These are phyloP conservation scores for Diadegma fenestrale DNA, from an alignment of 2,888 invertebrate species.

Conservation along the genomic window DNA sequence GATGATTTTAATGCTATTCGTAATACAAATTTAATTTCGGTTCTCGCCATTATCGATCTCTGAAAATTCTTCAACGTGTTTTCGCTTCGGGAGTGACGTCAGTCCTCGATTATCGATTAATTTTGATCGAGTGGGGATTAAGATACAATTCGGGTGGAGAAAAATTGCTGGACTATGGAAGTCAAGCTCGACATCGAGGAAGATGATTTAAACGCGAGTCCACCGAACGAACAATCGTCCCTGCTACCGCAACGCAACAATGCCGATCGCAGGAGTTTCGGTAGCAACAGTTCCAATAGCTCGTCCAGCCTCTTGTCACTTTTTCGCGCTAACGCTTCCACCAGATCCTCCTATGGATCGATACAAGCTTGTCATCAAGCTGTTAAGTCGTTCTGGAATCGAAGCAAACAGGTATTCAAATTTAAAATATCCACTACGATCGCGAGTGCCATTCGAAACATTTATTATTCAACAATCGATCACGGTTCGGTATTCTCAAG, in stretches of 20 bases:
- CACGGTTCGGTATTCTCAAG: neutral
- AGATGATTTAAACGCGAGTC: constrained; percentile 73
- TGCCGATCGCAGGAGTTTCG: constrained; percentile 70
- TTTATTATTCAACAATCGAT: neutral
- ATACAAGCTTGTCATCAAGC: constrained; percentile 78
- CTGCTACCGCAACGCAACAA: constrained; percentile 36
- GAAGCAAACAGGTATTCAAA: constrained; percentile 79
- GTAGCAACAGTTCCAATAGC: constrained; percentile 57
- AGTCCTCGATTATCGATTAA: neutral
- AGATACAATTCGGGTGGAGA: neutral
- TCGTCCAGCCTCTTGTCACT: constrained; percentile 70
- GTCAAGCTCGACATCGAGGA: constrained; percentile 69
- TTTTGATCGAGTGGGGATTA: neutral
- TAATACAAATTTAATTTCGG: neutral
- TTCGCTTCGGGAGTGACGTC: neutral
- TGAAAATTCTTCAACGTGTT: neutral
- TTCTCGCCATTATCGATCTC: neutral
- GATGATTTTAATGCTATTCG: neutral
- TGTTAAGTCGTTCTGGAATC: constrained; percentile 80
- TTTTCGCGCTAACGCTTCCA: constrained; percentile 65
- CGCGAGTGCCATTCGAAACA: neutral
- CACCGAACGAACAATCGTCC: constrained; percentile 39
- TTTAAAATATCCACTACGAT: neutral
- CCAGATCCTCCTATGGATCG: constrained; percentile 79
- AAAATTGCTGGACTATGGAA: constrained; percentile 14